These are phyloP conservation scores for Passer montanus DNA, from an alignment of 2,113 vertebrate species.

Conservation along the genomic window DNA sequence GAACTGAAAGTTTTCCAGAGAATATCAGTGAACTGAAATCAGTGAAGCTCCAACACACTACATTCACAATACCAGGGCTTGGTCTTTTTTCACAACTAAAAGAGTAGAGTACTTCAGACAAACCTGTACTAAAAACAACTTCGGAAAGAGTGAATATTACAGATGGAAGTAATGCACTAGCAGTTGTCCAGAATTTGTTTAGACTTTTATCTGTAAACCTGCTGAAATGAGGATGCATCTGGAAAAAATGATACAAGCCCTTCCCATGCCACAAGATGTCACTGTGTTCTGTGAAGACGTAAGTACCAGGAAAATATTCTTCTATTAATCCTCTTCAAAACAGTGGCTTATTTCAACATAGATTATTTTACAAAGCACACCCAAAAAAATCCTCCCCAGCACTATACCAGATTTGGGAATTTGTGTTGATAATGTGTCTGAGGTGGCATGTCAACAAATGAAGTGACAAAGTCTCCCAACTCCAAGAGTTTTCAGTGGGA, in stretches of 20 bases:
- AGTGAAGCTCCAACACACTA: not conserved
- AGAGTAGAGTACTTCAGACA: not conserved
- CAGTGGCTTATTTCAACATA: not conserved
- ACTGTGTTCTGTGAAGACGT: constrained; percentile 3
- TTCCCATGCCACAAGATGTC: constrained; percentile 43
- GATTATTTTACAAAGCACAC: not conserved
- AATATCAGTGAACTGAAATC: not conserved
- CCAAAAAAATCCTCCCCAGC: not conserved
- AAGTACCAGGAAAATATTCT: not conserved
- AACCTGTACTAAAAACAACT: not conserved
- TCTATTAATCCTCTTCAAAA: not conserved
- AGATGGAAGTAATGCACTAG: not conserved
- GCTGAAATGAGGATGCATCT: not conserved
- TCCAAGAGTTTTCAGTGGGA: not conserved
- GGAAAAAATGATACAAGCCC: not conserved
- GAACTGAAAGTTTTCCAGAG: not conserved
- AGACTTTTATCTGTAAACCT: not conserved
- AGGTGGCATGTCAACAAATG: not conserved
- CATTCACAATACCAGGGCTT: not conserved
- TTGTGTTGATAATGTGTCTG: not conserved
- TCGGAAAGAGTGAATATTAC: not conserved
- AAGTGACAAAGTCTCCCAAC: not conserved
- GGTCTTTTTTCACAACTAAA: not conserved
- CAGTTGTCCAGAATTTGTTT: not conserved
- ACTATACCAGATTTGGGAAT: not conserved